Conservation (phyloP, 2,888 invertebrate genomes). For the Aphidoletes aphidimyza region DNA sequence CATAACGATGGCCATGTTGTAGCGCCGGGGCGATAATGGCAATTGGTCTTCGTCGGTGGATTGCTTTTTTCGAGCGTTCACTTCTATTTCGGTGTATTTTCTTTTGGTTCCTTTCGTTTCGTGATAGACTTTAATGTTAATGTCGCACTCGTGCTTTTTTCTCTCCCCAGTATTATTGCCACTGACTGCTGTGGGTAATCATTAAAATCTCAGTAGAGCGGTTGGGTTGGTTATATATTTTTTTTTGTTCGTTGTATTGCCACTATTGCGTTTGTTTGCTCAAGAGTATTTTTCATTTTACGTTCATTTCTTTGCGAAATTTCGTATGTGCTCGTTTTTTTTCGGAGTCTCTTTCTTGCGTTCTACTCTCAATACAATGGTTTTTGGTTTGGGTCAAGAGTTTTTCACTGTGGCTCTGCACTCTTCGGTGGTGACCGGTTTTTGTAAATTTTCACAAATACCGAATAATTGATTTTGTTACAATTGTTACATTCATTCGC, state of each 20-base stretch:
- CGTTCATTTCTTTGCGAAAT: not conserved
- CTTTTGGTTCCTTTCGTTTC: not conserved
- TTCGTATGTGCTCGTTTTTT: not conserved
- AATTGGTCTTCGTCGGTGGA: constrained; percentile 15
- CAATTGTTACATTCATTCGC: constrained; percentile 7
- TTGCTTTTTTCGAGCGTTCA: not conserved
- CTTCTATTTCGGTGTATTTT: not conserved
- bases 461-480: constrained; percentile 43
- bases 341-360: not conserved
- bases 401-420: not conserved
- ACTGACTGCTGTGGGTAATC: constrained; percentile 50
- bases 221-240: not conserved
- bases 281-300: constrained; percentile 4
- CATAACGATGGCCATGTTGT: not conserved
- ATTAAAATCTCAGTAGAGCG: constrained; percentile 36
- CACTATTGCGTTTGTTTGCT: not conserved
- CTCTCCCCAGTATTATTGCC: constrained; percentile 49
- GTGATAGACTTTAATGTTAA: constrained; percentile 22
- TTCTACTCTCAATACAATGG: not conserved
- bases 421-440: constrained; percentile 5
- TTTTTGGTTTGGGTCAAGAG: constrained; percentile 1
- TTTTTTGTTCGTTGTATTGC: not conserved
- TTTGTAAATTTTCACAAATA: not conserved
- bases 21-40: not conserved
- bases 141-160: constrained; percentile 43